Evolutionary conservation across 2,888 invertebrate genomes (phyloP), one percentile per base, ranked within the genome.

Genomic region (Candidula unifasciata): DNA sequence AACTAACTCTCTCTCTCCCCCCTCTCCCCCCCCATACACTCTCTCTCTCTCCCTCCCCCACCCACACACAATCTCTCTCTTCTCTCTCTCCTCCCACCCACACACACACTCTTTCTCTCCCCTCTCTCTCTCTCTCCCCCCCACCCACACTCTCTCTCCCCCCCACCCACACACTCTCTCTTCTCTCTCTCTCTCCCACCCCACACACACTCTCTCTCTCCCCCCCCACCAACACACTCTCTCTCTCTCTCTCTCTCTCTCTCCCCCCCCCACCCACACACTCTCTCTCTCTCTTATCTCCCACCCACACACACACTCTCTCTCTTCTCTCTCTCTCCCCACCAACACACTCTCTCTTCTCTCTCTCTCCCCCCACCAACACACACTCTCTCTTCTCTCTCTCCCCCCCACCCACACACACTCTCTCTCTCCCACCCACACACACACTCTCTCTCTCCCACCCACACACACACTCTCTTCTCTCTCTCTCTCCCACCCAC

Each of bases 281-380:
- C 60, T 60, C 60, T 60, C 16, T 60, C 60, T 60, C 60, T 60
- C 60, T n/a, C n/a, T n/a, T n/a, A n/a, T 60, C 60, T 60, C 60
- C 18, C 60, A 10, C 60, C 18, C 60, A 10, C 60, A 10, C n/a
- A 8, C 3, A 3, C 18, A 3, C 60, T 3, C 16, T 3, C 18
- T 3, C 18, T 18, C 18, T 2, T 60, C 60, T 60, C 60, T 60
- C n/a, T 24, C 18, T 3, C 24, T 3, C n/a, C 60, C 18, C 60
- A 8, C 60, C 3, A 3, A 18, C 18, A n/a, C 60, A 10, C 60
- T 60, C n/a, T 60, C 60, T 24, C 60, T 60, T n/a, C n/a, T n/a
- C n/a, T n/a, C n/a, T n/a, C n/a, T n/a, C n/a, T 18, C 18, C 60
- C 18, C 60, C 60, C 60, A 3, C 60, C n/a, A 5, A 3, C 60